Conservation (phyloP, 2,888 invertebrate genomes). For the Rhyacophila evoluta region DNA sequence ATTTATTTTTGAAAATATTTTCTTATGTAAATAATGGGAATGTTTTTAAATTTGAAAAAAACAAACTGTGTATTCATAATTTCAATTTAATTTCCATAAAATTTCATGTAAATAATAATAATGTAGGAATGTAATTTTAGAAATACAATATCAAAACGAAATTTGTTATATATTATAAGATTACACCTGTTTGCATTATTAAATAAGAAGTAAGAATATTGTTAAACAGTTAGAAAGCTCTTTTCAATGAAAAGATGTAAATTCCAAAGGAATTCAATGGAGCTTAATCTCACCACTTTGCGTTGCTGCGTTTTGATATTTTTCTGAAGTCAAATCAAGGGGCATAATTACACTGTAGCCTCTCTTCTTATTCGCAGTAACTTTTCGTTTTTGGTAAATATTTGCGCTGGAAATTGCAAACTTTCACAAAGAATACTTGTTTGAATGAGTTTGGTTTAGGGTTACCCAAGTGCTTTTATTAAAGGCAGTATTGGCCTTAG, state of each 20-base stretch:
- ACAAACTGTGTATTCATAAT: too few relatives aligned
- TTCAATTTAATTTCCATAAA: too few relatives aligned
- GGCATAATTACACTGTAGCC: slow-evolving; percentile 48
- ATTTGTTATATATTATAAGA: too few relatives aligned
- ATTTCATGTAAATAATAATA: too few relatives aligned
- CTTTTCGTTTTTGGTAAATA: slow-evolving; percentile 52
- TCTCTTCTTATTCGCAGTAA: slow-evolving; percentile 37
- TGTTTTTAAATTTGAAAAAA: too few relatives aligned
- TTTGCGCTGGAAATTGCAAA: slow-evolving; percentile 53
- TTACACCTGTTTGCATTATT: too few relatives aligned
- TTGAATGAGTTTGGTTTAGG: slow-evolving; percentile 42
- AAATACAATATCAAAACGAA: too few relatives aligned
- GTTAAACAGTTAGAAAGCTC: neutral
- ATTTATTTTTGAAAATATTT: too few relatives aligned
- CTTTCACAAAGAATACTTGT: slow-evolving; percentile 51
- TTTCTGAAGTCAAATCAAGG: slow-evolving; percentile 49
- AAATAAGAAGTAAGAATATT: neutral
- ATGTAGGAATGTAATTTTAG: too few relatives aligned
- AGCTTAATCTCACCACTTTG: slow-evolving; percentile 36
- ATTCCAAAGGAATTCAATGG: neutral
- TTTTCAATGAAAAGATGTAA: neutral
- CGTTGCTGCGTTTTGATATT: slow-evolving; percentile 45
- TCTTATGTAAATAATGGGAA: too few relatives aligned
- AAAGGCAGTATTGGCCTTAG: slow-evolving; percentile 44
- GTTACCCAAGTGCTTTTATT: slow-evolving; percentile 48